Percentiles rank a stretch among this genome's conserved stretches.
phyloP scores from a whole-genome alignment of 2,797 vertebrate species.

The Eulemur albifrons region DNA sequence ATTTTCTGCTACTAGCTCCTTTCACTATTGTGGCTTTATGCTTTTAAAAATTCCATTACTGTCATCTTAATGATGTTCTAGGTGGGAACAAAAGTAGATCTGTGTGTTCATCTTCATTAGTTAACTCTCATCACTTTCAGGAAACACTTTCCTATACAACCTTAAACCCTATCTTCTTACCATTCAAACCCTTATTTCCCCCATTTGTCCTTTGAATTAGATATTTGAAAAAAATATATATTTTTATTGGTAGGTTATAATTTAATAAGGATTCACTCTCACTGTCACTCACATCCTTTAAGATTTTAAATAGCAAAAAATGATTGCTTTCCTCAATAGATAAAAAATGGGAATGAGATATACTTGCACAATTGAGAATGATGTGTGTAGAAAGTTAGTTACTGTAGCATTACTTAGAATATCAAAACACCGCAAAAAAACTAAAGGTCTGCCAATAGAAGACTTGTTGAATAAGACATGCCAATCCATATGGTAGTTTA shows the following conservation, averaged over 20 bases:
- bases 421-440: background rate
- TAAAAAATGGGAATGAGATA: background rate
- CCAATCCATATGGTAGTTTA: background rate
- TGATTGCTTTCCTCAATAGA: background rate
- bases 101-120: background rate
- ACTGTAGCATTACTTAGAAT: background rate
- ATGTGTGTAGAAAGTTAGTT: background rate
- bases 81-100: background rate
- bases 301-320: constrained; percentile 21
- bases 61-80: background rate
- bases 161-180: background rate
- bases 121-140: background rate
- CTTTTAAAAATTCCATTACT: background rate
- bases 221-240: background rate
- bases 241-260: background rate
- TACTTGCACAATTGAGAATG: background rate
- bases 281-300: background rate
- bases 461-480: background rate
- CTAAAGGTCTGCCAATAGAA: background rate
- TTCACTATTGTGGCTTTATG: background rate
- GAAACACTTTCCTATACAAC: background rate
- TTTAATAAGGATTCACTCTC: background rate
- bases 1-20: background rate
- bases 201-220: constrained; percentile 16
- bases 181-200: background rate